Evolutionary conservation across 2,888 invertebrate species (phyloP), one percentile per base, ranked within the genome.

Genomic region (Gandaritis pyraliata): DNA sequence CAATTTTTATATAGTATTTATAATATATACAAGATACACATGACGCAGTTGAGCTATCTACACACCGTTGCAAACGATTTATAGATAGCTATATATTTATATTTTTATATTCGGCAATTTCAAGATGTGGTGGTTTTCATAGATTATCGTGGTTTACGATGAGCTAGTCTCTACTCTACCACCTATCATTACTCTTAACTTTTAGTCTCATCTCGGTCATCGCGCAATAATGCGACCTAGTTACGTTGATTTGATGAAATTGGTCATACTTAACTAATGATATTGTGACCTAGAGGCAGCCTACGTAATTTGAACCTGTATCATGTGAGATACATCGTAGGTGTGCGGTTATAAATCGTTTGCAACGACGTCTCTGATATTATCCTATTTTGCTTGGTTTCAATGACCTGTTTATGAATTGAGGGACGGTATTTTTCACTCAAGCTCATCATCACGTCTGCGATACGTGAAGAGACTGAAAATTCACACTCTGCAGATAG

Each of bases 171-270:
- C n/a, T n/a, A n/a, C n/a, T 23, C 23, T 23, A 23, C 23, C 23
- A 23, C 23, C 1, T 23, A 39, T 52, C 47, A 29, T 12, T 38
- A 6, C 47, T 49, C 47, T 43, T 16, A 13, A 41, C 41, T 53
- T 76, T 30, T 47, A 59, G 65, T 56, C 58, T 48, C 63, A 61
- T 76, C 74, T 71, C 70, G 71, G 69, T 75, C 78, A 75, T 81
- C 78, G 73, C 79, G 73, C 71, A 78, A 77, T 85, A 83, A 83
- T 82, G 80, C 85, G 88, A 70, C 84, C 88, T 75, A 87, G 78
- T 88, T 88, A 72, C 81, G 83, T 83, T 86, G 86, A 89, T 90
- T 88, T 83, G 85, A 71, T 81, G 80, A 85, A 90, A 90, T 90
- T 88, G 88, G 71, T 73, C 79, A 77, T 82, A 83, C 82, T 84